phyloP scores from a whole-genome alignment of 2,888 invertebrate genomes.

The Trisateles emortualis region DNA sequence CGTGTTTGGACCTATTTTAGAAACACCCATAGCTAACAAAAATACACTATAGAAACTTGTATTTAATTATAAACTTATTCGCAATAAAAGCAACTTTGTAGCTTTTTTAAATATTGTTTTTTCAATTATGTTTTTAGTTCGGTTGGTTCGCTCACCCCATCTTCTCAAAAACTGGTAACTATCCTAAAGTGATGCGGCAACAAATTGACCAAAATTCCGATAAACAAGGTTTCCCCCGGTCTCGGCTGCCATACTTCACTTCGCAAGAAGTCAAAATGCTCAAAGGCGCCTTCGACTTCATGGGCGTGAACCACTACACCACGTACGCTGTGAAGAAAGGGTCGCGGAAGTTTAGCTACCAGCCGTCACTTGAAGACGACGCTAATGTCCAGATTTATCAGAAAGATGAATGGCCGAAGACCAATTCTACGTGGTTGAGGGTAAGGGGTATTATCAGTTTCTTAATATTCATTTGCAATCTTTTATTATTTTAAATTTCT shows the following conservation, averaged over 20 bases:
- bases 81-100: no score
- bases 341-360: conserved; percentile 45
- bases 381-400: conserved; percentile 65
- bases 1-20: no score
- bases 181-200: conserved; percentile 88
- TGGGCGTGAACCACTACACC: conserved; percentile 92
- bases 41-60: no score
- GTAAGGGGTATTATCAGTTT: conserved; percentile 55
- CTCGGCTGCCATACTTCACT: conserved; percentile 89
- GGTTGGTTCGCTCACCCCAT: conserved; percentile 91
- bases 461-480: no score
- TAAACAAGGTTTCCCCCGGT: conserved; percentile 85
- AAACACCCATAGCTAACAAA: no score
- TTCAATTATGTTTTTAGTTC: conserved; percentile 68
- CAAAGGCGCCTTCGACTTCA: conserved; percentile 89
- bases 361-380: conserved; percentile 75
- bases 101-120: no score
- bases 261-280: conserved; percentile 87
- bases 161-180: conserved; percentile 88
- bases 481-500: no score
- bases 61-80: no score
- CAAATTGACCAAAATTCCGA: conserved; percentile 86
- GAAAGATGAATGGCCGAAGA: conserved; percentile 81
- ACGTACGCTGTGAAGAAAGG: conserved; percentile 76
- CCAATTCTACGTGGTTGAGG: conserved; percentile 82